Percentiles rank a stretch among this genome's conserved stretches.
Evolutionary conservation across 1,140 invertebrate species (phyloP).

Genomic region (Littorina saxatilis): DNA sequence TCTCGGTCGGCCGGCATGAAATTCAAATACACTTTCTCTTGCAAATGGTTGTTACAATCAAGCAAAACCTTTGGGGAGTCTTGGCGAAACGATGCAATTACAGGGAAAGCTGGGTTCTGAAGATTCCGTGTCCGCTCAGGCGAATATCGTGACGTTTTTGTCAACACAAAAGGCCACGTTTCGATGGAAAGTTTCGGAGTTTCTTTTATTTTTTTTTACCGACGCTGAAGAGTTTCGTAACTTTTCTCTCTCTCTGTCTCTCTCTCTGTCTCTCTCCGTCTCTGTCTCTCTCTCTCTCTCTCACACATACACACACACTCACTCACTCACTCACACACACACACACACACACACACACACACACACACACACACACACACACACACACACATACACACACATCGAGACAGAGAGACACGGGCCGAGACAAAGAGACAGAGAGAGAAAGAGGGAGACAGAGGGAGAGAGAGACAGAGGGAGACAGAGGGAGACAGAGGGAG

Average conservation of each 20-base stretch:
- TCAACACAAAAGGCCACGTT: slow-evolving; percentile 13
- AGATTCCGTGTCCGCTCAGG: neutral
- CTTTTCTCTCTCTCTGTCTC: neutral
- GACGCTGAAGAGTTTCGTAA: too few relatives aligned
- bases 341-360: too few relatives aligned
- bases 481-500: too few relatives aligned
- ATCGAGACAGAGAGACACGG: too few relatives aligned
- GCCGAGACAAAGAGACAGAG: too few relatives aligned
- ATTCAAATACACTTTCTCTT: slow-evolving; percentile 10
- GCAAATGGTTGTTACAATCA: slow-evolving; percentile 11
- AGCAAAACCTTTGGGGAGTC: slow-evolving; percentile 9
- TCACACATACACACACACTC: neutral
- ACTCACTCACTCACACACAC: too few relatives aligned
- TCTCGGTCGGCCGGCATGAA: neutral
- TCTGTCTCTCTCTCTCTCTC: neutral
- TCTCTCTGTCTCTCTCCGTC: neutral
- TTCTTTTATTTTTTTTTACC: too few relatives aligned
- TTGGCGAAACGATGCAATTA: slow-evolving; percentile 2
- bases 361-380: too few relatives aligned
- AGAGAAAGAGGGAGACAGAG: too few relatives aligned
- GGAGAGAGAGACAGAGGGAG: too few relatives aligned
- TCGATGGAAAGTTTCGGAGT: too few relatives aligned
- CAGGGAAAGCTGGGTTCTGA: neutral
- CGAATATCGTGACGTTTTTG: neutral
- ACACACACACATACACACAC: too few relatives aligned